These are phyloP conservation scores for Tetropium fuscum DNA, from an alignment of 2,888 invertebrate species.

Conservation along the genomic window DNA sequence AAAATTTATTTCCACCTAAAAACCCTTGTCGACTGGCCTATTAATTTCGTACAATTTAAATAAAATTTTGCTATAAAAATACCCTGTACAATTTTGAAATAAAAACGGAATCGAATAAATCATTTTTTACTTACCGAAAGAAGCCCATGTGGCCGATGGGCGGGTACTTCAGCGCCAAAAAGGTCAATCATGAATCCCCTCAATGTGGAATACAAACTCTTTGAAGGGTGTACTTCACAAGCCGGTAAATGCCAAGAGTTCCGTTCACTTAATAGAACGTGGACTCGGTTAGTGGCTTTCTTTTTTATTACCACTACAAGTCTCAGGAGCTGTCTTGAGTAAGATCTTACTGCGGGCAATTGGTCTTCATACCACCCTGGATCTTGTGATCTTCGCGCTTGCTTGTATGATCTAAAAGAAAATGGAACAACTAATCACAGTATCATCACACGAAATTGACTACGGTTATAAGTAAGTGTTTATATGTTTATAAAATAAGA, in stretches of 20 bases:
- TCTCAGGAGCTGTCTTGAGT: slow-evolving; percentile 80
- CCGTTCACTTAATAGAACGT: slow-evolving; percentile 88
- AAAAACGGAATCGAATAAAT: too few species aligned
- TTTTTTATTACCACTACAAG: slow-evolving; percentile 85
- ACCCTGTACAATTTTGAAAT: too few species aligned
- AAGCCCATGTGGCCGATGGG: slow-evolving; percentile 86
- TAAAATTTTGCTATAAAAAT: too few species aligned
- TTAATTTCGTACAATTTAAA: too few species aligned
- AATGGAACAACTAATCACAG: too few species aligned
- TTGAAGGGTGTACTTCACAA: slow-evolving; percentile 88
- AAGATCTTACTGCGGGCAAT: slow-evolving; percentile 77
- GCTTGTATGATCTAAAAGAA: slow-evolving; percentile 51
- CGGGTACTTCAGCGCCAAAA: slow-evolving; percentile 88
- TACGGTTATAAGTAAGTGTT: too few species aligned
- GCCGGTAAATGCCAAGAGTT: slow-evolving; percentile 86
- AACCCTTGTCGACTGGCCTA: too few species aligned
- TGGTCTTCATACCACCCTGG: slow-evolving; percentile 78
- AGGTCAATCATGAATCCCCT: slow-evolving; percentile 92
- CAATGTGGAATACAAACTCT: slow-evolving; percentile 87
- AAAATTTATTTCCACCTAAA: too few species aligned
- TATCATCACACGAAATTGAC: too few species aligned
- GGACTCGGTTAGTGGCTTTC: slow-evolving; percentile 83
- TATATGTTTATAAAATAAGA: too few species aligned
- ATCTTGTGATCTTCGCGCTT: slow-evolving; percentile 51
- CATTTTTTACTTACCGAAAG: slow-evolving; percentile 71